A percentile compares a stretch with the other conserved stretches of the same genome.
phyloP scores from a whole-genome alignment of 2,888 invertebrate species.

The Pammene aurita region DNA sequence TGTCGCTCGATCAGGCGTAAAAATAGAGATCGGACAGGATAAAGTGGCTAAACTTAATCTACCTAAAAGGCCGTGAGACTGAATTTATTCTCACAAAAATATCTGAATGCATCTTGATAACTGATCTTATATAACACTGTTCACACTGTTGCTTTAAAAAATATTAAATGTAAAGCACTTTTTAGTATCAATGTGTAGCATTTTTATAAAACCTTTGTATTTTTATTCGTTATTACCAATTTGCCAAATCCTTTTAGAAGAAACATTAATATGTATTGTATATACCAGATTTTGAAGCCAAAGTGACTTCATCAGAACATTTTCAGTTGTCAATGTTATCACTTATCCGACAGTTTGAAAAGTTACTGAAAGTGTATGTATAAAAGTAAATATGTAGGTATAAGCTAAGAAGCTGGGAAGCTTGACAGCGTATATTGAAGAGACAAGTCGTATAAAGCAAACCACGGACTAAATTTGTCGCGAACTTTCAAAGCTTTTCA shows the following conservation, averaged over 20 bases:
- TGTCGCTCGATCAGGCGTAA: constrained; percentile 43
- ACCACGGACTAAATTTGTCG: constrained; percentile 17
- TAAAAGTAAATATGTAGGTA: no score
- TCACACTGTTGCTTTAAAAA: no score
- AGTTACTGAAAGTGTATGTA: no score
- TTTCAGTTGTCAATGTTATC: no score
- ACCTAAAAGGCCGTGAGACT: constrained; percentile 38
- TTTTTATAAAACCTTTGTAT: not conserved
- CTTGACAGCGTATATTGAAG: not conserved
- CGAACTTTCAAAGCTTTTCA: constrained; percentile 38
- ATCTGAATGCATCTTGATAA: constrained; percentile 9
- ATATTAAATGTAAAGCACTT: no score
- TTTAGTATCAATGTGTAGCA: not conserved
- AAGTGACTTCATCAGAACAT: no score
- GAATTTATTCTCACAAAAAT: constrained; percentile 34
- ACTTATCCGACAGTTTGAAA: no score
- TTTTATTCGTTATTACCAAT: not conserved
- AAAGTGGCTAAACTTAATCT: constrained; percentile 39
- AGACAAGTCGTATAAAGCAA: constrained; percentile 21
- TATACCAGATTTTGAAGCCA: not conserved
- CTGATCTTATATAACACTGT: not conserved
- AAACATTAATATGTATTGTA: not conserved
- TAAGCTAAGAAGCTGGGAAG: not conserved
- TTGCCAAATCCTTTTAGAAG: not conserved
- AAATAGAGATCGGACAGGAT: constrained; percentile 41